Evolutionary conservation across 2,113 vertebrate genomes (phyloP), one percentile per base, ranked within the genome.

Genomic region (Smithornis capensis): DNA sequence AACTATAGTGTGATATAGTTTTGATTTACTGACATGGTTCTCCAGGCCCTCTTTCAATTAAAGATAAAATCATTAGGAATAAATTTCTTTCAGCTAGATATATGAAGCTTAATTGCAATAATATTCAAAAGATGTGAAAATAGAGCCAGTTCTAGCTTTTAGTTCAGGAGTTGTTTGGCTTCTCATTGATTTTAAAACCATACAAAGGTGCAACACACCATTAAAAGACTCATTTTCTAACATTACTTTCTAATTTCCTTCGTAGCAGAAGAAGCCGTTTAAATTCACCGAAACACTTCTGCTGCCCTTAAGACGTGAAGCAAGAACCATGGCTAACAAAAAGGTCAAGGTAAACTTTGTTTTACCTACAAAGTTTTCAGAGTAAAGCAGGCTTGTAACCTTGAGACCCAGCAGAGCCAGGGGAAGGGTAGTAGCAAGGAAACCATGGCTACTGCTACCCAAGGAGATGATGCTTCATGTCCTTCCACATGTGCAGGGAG

Each of bases 381-480:
- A 38, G 21, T 37, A 33, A 71, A 60, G 3, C 8, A 84, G 27
- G 42, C 14, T 52, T 12, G 3, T 11, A 80, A 40, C 5, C 25
- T 17, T 16, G 12, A 33, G 55, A 38, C 14, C 1, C 2, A 2
- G 7, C 19, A 38, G 23, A 14, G 7, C 4, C 18, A 31, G 31
- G 50, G 2, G 2, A 10, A 77, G 16, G 6, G 24, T 0, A 0
- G 9, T 10, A 37, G 14, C 19, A 12, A n/a, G 24, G 33, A 12
- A 52, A 35, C 2, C 0, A 4, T 0, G 0, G 25, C 22, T 63
- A 3, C n/a, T 0, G 0, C 13, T 68, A 27, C 33, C 56, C 21
- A 28, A 8, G 28, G 22, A 89, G 19, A 27, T 1, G 4, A 47
- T 52, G 28, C 11, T 65, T n/a, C 27, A 7, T 1, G 1, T 42